Percentiles rank a stretch among this genome's conserved stretches.
These are phyloP conservation scores for Margaritifera margaritifera DNA, from an alignment of 2,888 invertebrate genomes.

Conservation along the genomic window DNA sequence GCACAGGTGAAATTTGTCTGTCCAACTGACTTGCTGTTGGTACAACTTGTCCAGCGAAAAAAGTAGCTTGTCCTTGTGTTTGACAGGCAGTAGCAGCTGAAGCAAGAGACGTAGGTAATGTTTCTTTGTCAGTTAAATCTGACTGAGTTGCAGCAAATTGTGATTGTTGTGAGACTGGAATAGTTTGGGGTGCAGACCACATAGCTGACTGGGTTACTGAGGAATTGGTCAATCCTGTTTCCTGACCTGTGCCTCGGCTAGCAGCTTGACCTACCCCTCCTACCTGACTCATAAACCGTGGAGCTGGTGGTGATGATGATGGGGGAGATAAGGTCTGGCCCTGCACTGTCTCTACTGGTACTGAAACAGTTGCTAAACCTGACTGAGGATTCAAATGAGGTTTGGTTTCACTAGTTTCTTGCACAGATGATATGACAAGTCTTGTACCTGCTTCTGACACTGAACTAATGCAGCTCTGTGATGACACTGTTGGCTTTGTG, in stretches of 20 bases:
- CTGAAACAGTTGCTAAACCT: conserved; percentile 1
- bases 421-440: not conserved
- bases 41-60: too few species aligned
- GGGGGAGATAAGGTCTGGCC: too few species aligned
- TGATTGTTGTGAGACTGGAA: not conserved
- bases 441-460: conserved; percentile 1
- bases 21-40: too few species aligned
- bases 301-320: too few species aligned
- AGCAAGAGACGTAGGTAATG: too few species aligned
- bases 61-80: too few species aligned
- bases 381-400: too few species aligned
- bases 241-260: conserved; percentile 1
- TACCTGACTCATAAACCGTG: too few species aligned
- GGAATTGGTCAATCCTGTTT: conserved; percentile 1
- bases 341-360: not conserved
- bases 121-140: too few species aligned
- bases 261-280: not conserved
- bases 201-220: conserved; percentile 1
- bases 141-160: not conserved
- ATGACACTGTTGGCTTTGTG: conserved; percentile 3
- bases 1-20: too few species aligned
- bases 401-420: too few species aligned
- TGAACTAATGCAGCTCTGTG: not conserved
- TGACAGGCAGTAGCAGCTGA: too few species aligned
- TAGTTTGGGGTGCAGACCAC: not conserved